phyloP scores from a whole-genome alignment of 2,797 vertebrate genomes.

The Tauraco hartlaubi region DNA sequence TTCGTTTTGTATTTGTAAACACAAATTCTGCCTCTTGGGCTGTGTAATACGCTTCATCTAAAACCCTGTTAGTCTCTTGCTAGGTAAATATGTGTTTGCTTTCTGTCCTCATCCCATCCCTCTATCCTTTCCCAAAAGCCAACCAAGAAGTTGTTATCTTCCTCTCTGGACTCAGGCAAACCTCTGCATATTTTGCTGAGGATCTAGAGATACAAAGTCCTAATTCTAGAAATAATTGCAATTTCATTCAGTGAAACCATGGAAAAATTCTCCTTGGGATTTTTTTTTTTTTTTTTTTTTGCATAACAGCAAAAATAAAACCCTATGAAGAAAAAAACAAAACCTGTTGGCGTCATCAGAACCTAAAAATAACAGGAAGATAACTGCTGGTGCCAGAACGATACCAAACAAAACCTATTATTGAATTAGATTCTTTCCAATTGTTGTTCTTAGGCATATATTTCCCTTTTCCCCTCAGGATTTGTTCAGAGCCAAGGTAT shows the following conservation, averaged over 20 bases:
- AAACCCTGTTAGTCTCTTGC: neutral
- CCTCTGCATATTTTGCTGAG: neutral
- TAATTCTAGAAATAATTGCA: neutral
- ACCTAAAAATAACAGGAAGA: constrained; percentile 66
- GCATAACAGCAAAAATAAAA: constrained; percentile 17
- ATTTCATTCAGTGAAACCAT: neutral
- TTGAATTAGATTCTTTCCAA: constrained; percentile 57
- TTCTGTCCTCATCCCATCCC: neutral
- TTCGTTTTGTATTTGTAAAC: constrained; percentile 28
- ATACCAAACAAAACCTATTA: constrained; percentile 63
- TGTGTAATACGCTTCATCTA: neutral
- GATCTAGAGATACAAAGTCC: neutral
- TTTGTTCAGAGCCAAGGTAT: constrained; percentile 59
- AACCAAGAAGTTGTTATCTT: neutral
- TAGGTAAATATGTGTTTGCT: neutral
- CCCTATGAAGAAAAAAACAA: neutral
- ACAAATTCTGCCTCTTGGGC: constrained; percentile 8
- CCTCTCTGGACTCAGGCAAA: neutral
- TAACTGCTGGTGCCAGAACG: constrained; percentile 61
- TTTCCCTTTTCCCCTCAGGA: constrained; percentile 41
- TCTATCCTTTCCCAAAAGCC: neutral
- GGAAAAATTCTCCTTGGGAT: constrained; percentile 13
- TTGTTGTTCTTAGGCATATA: constrained; percentile 60
- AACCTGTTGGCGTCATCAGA: constrained; percentile 61
- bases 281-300: constrained; percentile 14